Conservation (phyloP, 2,113 vertebrate genomes). For the Cygnus buccinator region DNA sequence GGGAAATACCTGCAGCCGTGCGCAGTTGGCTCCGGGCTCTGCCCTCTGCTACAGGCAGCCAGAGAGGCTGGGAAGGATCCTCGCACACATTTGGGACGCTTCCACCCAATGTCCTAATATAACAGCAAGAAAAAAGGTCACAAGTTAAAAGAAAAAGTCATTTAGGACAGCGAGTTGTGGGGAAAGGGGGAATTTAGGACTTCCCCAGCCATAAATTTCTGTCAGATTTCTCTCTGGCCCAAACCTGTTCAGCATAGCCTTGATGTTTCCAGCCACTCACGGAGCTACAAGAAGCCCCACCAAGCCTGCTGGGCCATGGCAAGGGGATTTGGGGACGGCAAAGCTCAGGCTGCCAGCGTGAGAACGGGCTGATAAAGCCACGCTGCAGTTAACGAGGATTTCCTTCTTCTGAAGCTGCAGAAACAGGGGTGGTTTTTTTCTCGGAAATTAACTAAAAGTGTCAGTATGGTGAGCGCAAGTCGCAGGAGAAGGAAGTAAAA, state of each 20-base stretch:
- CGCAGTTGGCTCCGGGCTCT: neutral
- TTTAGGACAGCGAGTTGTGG: neutral
- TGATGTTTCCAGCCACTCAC: neutral
- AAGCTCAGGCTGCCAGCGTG: neutral
- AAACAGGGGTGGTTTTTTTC: neutral
- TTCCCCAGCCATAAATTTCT: neutral
- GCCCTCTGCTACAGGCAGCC: neutral
- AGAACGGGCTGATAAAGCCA: neutral
- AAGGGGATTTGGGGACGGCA: neutral
- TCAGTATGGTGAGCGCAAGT: accelerated
- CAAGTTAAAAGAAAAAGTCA: neutral
- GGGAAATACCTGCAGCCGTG: accelerated
- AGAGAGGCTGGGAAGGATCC: neutral
- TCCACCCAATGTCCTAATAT: neutral
- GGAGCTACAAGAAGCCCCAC: neutral
- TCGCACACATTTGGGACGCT: neutral
- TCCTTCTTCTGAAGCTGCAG: neutral
- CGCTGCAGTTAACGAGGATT: neutral
- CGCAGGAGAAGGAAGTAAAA: accelerated
- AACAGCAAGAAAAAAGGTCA: neutral
- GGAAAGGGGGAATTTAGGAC: neutral
- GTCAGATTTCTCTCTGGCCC: neutral
- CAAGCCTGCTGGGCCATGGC: neutral
- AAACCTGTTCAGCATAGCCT: accelerated
- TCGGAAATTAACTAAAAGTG: neutral